Evolutionary conservation across 1,140 invertebrate species (phyloP).

Genomic region (Atta cephalotes): DNA sequence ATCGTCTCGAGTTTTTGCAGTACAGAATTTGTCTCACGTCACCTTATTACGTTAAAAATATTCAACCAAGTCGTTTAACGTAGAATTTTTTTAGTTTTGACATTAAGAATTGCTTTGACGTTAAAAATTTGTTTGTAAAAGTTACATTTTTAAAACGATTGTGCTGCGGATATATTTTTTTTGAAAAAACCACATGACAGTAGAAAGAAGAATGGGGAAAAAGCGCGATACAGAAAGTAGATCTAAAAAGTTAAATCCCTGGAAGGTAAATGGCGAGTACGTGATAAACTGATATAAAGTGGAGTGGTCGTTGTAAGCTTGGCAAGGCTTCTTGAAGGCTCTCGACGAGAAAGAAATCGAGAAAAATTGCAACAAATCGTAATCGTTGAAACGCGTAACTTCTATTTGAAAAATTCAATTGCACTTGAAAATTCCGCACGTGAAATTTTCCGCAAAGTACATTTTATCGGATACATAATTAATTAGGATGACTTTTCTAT

Average conservation of each 20-base stretch:
- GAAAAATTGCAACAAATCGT: slow-evolving; percentile 37
- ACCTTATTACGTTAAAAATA: neutral
- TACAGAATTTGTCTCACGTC: neutral
- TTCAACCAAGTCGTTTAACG: neutral
- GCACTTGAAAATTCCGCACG: neutral
- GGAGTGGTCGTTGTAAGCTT: slow-evolving; percentile 19
- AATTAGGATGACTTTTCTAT: neutral
- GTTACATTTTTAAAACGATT: neutral
- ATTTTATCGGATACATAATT: neutral
- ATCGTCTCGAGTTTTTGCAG: neutral
- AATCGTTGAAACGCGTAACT: slow-evolving; percentile 3
- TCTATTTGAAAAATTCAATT: slow-evolving; percentile 4
- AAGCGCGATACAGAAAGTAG: neutral
- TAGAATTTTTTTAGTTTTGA: neutral
- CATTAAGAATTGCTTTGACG: neutral
- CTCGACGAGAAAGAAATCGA: slow-evolving; percentile 26
- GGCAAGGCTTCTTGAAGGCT: neutral
- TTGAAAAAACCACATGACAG: neutral
- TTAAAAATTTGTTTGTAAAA: neutral
- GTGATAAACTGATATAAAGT: slow-evolving; percentile 58
- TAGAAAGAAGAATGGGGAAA: neutral
- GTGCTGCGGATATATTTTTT: neutral
- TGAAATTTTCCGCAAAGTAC: neutral
- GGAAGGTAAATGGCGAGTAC: slow-evolving; percentile 37
- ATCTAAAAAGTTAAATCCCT: slow-evolving; percentile 26